phyloP scores from a whole-genome alignment of 2,888 invertebrate species.

The Chrysolina oricalcia region DNA sequence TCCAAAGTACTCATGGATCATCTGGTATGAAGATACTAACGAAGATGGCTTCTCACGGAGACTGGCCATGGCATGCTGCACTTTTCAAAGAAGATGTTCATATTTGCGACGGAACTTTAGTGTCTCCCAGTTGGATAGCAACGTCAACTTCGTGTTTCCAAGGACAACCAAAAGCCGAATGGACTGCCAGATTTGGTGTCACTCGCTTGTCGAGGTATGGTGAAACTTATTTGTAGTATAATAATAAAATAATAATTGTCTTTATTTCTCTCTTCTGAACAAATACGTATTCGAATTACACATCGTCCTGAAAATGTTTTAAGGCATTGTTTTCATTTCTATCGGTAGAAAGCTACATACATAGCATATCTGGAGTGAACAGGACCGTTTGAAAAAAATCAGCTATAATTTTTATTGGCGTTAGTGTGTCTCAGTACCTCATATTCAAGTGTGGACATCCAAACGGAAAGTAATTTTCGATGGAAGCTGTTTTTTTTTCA shows the following conservation, averaged over 20 bases:
- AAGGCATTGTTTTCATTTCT: too few relatives aligned
- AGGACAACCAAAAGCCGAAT: conserved; percentile 90
- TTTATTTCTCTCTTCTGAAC: not conserved
- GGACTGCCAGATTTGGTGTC: conserved; percentile 86
- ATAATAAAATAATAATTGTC: not conserved
- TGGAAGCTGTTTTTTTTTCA: too few relatives aligned
- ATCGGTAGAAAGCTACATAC: too few relatives aligned
- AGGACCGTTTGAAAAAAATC: too few relatives aligned
- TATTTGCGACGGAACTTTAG: conserved; percentile 90
- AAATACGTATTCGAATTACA: not conserved
- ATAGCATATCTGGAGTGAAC: too few relatives aligned
- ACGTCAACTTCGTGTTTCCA: conserved; percentile 91
- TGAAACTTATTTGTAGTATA: not conserved
- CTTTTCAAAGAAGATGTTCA: conserved; percentile 88
- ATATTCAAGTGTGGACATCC: too few relatives aligned
- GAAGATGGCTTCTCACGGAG: conserved; percentile 85
- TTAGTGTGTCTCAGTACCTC: too few relatives aligned
- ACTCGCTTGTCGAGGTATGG: conserved; percentile 77
- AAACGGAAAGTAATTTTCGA: too few relatives aligned
- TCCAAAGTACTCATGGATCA: conserved; percentile 65
- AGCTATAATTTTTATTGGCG: too few relatives aligned
- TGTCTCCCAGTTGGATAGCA: conserved; percentile 87
- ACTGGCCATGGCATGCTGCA: conserved; percentile 95
- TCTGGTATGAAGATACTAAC: conserved; percentile 71
- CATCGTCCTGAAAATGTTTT: too few relatives aligned